Base-by-base conservation (phyloP, 2,113 vertebrate genomes). In the Struthidea cinerea region DNA sequence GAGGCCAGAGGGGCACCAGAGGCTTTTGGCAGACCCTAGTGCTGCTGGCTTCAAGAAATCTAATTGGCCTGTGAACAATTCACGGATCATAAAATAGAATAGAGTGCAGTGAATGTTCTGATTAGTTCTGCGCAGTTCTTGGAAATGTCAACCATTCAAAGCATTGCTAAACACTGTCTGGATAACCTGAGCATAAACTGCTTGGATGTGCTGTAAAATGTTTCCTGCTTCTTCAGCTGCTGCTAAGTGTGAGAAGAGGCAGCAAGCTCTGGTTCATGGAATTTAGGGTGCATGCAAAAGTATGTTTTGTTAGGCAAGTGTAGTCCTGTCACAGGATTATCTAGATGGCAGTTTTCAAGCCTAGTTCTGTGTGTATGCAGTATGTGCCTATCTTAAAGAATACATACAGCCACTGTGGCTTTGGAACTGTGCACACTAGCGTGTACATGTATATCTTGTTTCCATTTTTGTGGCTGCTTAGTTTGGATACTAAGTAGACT, bases 391-490 rank as follows among this genome's bases (percentile, higher is more conserved):
- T 10, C 9, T 61, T 35, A 60, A 53, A 26, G 7, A 33, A 14
- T 61, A 19, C 16, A 24, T 19, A 13, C 8, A 79, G 14, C 15
- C 20, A 16, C 35, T 37, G 10, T 39, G 52, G 4, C 24, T 56
- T 63, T 56, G 12, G 35, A 84, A 15, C 9, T 37, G 7, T 33
- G 12, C 6, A 6, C 6, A 3, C 3, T 42, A 2, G 3, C 5
- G 8, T 64, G 7, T 39, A 14, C 8, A 24, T 47, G 5, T 20
- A 8, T 27, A 20, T 37, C 3, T 47, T 47, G 2, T 60, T 79
- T 64, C 32, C 21, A 13, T 53, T 77, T 69, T 35, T 3, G 1
- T 27, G 23, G 39, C 12, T 74, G 6, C 26, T 86, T 57, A n/a
- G 11, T 83, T 90, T 73, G 42, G 13, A 14, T 65, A 13, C 16